A percentile compares a stretch with the other conserved stretches of the same genome.
Conservation (phyloP, 2,888 invertebrate genomes). For the Hypomecis atomaria region DNA sequence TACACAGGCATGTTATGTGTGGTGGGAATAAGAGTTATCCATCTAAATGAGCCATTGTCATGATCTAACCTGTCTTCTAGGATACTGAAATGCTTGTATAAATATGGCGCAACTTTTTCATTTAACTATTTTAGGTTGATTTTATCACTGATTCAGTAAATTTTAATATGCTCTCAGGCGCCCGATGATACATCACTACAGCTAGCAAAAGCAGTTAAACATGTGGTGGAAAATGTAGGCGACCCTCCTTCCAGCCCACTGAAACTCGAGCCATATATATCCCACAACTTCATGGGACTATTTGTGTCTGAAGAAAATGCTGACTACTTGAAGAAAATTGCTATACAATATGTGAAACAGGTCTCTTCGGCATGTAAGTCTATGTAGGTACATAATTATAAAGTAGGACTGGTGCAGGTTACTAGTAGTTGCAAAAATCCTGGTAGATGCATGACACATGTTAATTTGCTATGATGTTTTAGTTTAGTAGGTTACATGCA, state of each 20-base stretch:
- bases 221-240: conserved; percentile 89
- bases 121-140: too few relatives aligned
- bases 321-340: conserved; percentile 90
- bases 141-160: not conserved
- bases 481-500: too few relatives aligned
- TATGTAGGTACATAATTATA: conserved; percentile 3
- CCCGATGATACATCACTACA: conserved; percentile 90
- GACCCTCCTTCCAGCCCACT: conserved; percentile 87
- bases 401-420: not conserved
- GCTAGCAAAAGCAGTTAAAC: conserved; percentile 88
- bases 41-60: too few relatives aligned
- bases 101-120: conserved; percentile 21
- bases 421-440: too few relatives aligned
- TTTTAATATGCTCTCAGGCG: conserved; percentile 83
- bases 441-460: too few relatives aligned
- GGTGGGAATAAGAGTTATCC: too few relatives aligned
- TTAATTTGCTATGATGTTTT: too few relatives aligned
- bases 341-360: conserved; percentile 92
- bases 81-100: too few relatives aligned
- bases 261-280: conserved; percentile 92
- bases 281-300: conserved; percentile 95
- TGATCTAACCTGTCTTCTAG: too few relatives aligned
- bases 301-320: conserved; percentile 94
- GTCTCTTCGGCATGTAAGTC: conserved; percentile 89
- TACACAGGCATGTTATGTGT: too few relatives aligned